Evolutionary conservation across 2,113 vertebrate species (phyloP).

Genomic region (Cyphomyrus plagiostoma): DNA sequence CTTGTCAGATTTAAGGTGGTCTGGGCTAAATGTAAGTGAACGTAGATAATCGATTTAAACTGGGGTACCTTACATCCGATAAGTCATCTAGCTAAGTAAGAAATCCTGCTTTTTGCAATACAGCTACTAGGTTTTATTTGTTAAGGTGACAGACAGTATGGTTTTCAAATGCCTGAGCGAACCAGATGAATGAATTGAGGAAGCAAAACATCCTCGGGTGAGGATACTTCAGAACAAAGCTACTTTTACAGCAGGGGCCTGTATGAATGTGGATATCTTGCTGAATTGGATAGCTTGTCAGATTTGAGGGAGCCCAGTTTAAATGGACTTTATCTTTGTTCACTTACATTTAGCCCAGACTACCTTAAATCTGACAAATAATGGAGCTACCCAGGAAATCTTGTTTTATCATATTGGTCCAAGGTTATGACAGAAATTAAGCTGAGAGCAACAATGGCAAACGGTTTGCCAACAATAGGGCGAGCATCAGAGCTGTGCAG

Average conservation of each 20-base stretch:
- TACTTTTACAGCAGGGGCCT: neutral
- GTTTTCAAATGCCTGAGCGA: neutral
- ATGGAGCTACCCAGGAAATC: neutral
- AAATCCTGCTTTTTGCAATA: neutral
- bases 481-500: neutral
- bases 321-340: neutral
- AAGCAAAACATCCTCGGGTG: neutral
- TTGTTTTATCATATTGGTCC: neutral
- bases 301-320: neutral
- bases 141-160: neutral
- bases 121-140: neutral
- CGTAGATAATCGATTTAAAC: neutral
- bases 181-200: neutral
- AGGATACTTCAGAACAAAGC: neutral
- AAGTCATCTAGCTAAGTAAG: neutral
- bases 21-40: neutral
- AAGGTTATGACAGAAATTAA: neutral
- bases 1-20: neutral
- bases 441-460: neutral
- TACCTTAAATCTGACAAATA: neutral
- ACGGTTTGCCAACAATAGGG: neutral
- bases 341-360: neutral
- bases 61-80: neutral
- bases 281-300: neutral
- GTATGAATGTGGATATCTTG: neutral